These are phyloP conservation scores for Triplophysa rosa DNA, from an alignment of 2,113 vertebrate genomes.

Conservation along the genomic window DNA sequence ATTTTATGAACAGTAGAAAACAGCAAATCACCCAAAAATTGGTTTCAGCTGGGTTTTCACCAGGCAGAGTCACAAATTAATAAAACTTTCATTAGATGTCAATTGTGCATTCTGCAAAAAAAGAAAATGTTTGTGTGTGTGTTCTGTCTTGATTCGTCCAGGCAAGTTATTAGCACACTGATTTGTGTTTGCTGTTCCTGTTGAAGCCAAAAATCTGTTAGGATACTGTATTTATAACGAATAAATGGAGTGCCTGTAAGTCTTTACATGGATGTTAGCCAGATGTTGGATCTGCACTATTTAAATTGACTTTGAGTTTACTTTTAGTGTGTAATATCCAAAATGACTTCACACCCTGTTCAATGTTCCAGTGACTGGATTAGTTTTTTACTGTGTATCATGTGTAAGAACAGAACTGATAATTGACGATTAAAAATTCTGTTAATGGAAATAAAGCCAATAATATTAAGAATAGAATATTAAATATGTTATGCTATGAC, in stretches of 20 bases:
- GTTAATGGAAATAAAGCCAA: background rate
- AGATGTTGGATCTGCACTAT: constrained; percentile 10
- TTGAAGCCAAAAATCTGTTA: background rate
- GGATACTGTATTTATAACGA: background rate
- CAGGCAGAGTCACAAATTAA: background rate
- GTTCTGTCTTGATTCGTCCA: background rate
- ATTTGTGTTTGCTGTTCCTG: background rate
- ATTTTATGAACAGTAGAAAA: too few species aligned
- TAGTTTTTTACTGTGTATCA: background rate
- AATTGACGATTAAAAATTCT: background rate
- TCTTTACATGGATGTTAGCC: background rate
- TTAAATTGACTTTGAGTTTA: background rate
- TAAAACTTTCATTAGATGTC: background rate
- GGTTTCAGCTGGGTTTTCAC: too few species aligned
- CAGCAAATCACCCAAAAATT: too few species aligned
- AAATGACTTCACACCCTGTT: background rate
- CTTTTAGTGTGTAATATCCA: background rate
- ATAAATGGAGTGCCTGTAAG: background rate
- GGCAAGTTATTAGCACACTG: background rate
- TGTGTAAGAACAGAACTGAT: background rate
- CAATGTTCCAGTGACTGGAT: background rate
- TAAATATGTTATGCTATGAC: too few species aligned
- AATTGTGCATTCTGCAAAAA: constrained; percentile 16
- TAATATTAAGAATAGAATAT: background rate
- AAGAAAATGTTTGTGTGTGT: background rate